Evolutionary conservation across 2,888 invertebrate species (phyloP).

Genomic region (Zhuqinia jingwanae): DNA sequence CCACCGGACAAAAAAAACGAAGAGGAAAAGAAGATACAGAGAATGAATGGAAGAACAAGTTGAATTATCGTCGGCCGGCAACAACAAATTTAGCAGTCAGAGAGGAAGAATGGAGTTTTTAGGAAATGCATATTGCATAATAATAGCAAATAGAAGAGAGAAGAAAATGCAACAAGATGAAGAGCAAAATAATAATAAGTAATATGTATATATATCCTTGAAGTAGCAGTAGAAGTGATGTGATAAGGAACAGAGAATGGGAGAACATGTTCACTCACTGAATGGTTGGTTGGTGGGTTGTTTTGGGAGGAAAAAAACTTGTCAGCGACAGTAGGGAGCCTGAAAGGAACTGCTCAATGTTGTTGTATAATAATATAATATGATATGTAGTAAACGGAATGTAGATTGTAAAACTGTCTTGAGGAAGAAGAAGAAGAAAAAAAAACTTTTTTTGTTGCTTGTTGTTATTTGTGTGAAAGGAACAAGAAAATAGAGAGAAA

Average conservation of each 20-base stretch:
- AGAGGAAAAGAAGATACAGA: constrained; percentile 12
- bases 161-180: constrained; percentile 51
- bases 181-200: too few species aligned
- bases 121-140: constrained; percentile 49
- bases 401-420: constrained; percentile 5
- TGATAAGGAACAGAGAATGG: neutral
- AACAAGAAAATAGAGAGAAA: constrained; percentile 9
- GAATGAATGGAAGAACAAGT: constrained; percentile 50
- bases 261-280: neutral
- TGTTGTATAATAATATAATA: too few species aligned
- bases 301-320: constrained; percentile 52
- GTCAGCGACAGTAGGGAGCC: constrained; percentile 75
- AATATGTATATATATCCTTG: too few species aligned
- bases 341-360: neutral
- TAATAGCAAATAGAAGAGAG: neutral
- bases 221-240: too few species aligned
- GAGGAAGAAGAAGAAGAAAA: constrained; percentile 4
- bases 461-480: neutral
- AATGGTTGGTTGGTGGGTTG: neutral
- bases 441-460: neutral
- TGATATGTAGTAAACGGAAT: too few species aligned
- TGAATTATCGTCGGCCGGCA: neutral
- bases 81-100: neutral
- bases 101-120: constrained; percentile 10
- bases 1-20: neutral